A percentile compares a stretch with the other conserved stretches of the same genome.
These are phyloP conservation scores for Bufo bufo DNA, from an alignment of 2,113 vertebrate genomes.

Conservation along the genomic window DNA sequence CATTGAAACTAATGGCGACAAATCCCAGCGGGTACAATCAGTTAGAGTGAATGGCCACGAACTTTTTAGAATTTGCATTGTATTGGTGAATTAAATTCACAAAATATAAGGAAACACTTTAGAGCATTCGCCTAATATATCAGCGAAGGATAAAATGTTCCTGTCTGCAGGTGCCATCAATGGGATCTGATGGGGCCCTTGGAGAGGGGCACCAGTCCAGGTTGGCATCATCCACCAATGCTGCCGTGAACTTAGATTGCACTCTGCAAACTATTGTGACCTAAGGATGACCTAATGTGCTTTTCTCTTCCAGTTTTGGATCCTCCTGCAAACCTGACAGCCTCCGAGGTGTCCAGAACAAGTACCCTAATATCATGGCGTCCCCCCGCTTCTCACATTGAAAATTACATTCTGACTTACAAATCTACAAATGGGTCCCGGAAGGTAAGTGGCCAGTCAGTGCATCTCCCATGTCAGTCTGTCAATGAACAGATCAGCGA, in stretches of 20 bases:
- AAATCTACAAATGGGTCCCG: conserved; percentile 84
- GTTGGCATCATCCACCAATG: not conserved
- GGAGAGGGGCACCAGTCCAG: too few species aligned
- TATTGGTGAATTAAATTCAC: not conserved
- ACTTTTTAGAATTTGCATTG: not conserved
- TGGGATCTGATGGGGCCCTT: too few species aligned
- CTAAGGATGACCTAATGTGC: not conserved
- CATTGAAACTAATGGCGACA: conserved; percentile 18
- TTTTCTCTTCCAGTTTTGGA: conserved; percentile 83
- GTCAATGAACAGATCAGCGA: not conserved
- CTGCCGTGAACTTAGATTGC: not conserved
- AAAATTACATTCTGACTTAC: conserved; percentile 96
- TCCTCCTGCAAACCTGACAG: conserved; percentile 88
- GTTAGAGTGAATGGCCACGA: not conserved
- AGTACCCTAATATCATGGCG: conserved; percentile 94
- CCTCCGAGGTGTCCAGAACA: conserved; percentile 88
- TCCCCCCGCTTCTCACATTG: conserved; percentile 85
- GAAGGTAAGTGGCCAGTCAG: conserved; percentile 76
- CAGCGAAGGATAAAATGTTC: not conserved
- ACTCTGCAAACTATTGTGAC: not conserved
- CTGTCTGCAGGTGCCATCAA: too few species aligned
- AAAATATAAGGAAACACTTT: too few species aligned
- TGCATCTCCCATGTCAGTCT: not conserved
- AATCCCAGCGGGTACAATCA: not conserved
- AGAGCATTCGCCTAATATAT: not conserved